Conservation (phyloP, 2,113 vertebrate genomes). For the Typhlomys cinereus region DNA sequence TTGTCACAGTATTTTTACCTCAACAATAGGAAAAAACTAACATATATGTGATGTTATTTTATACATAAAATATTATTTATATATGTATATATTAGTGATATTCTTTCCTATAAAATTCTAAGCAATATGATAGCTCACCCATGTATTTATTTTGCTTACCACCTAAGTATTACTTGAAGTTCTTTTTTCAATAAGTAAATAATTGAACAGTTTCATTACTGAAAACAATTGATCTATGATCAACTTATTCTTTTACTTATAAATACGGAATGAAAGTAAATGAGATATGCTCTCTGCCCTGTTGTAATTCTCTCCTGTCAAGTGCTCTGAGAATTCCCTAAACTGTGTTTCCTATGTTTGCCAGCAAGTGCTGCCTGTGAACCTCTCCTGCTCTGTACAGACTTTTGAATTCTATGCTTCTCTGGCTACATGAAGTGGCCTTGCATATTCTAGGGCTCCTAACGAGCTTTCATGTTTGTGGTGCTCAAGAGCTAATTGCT, state of each 20-base stretch:
- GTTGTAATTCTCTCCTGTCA: background rate
- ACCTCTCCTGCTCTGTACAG: background rate
- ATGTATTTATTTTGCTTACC: slow-evolving; percentile 37
- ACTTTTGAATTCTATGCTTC: background rate
- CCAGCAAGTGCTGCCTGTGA: background rate
- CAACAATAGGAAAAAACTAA: too few species aligned
- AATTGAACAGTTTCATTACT: background rate
- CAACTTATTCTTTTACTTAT: slow-evolving; percentile 6
- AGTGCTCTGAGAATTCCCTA: background rate
- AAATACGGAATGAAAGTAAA: background rate
- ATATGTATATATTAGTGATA: background rate
- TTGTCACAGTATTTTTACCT: too few species aligned
- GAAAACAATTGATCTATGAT: slow-evolving; percentile 4
- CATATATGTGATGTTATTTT: too few species aligned
- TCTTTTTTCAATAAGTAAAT: slow-evolving; percentile 8
- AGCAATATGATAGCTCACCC: background rate
- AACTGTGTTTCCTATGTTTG: background rate
- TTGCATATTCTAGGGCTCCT: background rate
- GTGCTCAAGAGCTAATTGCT: background rate
- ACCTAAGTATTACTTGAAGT: background rate
- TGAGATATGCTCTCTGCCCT: background rate
- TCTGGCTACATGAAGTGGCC: background rate
- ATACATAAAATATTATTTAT: background rate
- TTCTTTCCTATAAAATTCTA: background rate
- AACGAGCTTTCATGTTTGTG: background rate